These are phyloP conservation scores for Turritopsis rubra DNA, from an alignment of 30 jellyfish, hydroid and myxozoan genomes.

Conservation along the genomic window DNA sequence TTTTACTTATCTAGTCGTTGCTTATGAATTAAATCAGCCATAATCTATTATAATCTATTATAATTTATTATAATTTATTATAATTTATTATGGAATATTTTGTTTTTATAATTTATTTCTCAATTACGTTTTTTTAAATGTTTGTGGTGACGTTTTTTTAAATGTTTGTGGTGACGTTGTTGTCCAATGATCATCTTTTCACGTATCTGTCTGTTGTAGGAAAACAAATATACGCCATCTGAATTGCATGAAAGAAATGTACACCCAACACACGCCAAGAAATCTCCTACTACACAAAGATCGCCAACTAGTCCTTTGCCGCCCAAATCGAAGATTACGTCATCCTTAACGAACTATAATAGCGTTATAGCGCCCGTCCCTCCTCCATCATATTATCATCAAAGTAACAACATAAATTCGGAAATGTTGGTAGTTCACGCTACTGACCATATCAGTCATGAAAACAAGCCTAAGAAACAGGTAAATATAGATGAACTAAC, in stretches of 20 bases:
- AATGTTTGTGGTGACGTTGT: too few relatives aligned
- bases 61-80: too few relatives aligned
- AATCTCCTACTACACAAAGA: neutral
- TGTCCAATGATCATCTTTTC: too few relatives aligned
- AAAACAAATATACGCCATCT: neutral
- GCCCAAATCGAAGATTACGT: neutral
- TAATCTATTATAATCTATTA: too few relatives aligned
- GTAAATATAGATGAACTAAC: neutral
- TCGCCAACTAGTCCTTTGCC: neutral
- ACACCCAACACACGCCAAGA: neutral
- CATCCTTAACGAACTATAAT: constrained; percentile 5
- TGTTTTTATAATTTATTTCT: too few relatives aligned
- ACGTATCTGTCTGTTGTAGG: neutral
- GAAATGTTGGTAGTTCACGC: neutral
- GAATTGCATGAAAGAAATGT: neutral
- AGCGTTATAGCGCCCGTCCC: constrained; percentile 17
- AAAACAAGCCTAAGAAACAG: neutral
- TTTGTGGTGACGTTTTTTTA: too few relatives aligned
- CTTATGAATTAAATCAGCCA: too few relatives aligned
- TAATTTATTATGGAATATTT: too few relatives aligned
- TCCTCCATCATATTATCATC: constrained; percentile 17
- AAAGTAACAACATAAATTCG: neutral
- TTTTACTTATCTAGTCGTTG: too few relatives aligned
- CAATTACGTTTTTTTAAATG: too few relatives aligned
- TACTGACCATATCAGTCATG: neutral